A percentile compares a stretch with the other conserved stretches of the same genome.
phyloP scores from a whole-genome alignment of 2,797 vertebrate species.

The Lepilemur ruficaudatus region DNA sequence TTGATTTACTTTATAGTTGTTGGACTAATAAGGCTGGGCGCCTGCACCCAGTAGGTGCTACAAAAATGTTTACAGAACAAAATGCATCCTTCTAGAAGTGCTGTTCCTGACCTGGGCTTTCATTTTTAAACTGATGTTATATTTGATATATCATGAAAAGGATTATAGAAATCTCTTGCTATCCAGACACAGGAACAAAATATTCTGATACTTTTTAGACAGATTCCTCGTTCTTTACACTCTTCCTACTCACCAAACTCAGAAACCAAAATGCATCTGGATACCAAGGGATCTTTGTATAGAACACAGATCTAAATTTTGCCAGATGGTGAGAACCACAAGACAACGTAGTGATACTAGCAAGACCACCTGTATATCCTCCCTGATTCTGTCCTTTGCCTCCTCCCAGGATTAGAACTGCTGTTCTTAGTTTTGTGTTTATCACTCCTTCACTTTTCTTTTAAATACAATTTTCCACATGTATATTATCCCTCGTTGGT shows the following conservation, averaged over 20 bases:
- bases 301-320: not conserved
- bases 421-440: not conserved
- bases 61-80: not conserved
- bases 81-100: not conserved
- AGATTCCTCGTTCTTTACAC: not conserved
- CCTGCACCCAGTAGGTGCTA: not conserved
- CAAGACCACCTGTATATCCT: accelerated
- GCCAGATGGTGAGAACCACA: not conserved
- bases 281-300: not conserved
- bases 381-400: no score
- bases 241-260: not conserved
- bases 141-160: not conserved
- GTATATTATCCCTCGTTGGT: not conserved
- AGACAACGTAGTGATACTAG: not conserved
- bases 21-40: not conserved
- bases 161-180: not conserved
- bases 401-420: not conserved
- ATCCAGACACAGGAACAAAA: not conserved
- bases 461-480: not conserved
- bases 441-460: not conserved
- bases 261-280: not conserved
- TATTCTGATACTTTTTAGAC: not conserved
- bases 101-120: not conserved
- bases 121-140: not conserved
- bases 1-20: not conserved